Percentiles rank a stretch among this genome's conserved stretches.
These are phyloP conservation scores for Tenthredo scrophulariae DNA, from an alignment of 2,888 invertebrate species.

Conservation along the genomic window DNA sequence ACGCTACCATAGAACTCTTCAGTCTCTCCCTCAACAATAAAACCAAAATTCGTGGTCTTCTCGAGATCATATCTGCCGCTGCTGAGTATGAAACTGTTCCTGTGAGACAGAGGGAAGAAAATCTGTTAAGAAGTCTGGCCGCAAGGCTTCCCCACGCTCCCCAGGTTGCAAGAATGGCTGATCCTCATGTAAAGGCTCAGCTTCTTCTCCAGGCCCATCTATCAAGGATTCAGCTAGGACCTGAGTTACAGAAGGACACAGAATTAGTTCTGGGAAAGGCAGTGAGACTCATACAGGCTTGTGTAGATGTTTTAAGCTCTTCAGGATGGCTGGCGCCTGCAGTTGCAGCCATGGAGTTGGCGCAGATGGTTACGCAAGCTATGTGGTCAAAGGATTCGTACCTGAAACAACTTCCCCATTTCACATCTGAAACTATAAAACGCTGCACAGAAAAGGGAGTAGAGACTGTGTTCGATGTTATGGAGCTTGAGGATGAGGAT, in stretches of 20 bases:
- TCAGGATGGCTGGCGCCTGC: constrained; percentile 99
- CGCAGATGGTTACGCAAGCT: constrained; percentile 99
- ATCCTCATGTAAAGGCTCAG: constrained; percentile 98
- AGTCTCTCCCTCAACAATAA: constrained; percentile 97
- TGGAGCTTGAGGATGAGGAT: constrained; percentile 96
- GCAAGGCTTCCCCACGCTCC: constrained; percentile 83
- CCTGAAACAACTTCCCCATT: constrained; percentile 97
- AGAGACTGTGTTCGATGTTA: constrained; percentile 96
- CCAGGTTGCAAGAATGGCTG: constrained; percentile 80
- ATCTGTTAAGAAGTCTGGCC: constrained; percentile 86
- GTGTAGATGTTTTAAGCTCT: constrained; percentile 95
- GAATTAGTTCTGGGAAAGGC: constrained; percentile 93
- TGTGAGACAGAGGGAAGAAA: constrained; percentile 97
- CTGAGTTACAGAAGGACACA: constrained; percentile 98
- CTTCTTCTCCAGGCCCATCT: constrained; percentile 97
- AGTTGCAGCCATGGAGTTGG: constrained; percentile 99
- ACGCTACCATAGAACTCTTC: constrained; percentile 99
- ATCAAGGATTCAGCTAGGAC: constrained; percentile 95
- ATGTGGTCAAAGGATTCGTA: constrained; percentile 99
- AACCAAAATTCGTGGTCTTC: constrained; percentile 97
- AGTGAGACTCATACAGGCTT: constrained; percentile 94
- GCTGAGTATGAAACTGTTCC: constrained; percentile 97
- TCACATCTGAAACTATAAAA: constrained; percentile 92
- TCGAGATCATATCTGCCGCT: constrained; percentile 99
- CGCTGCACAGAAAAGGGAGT: constrained; percentile 94